Evolutionary conservation across 2,113 vertebrate species (phyloP), one percentile per base, ranked within the genome.

Genomic region (Neotragus pygmaeus): DNA sequence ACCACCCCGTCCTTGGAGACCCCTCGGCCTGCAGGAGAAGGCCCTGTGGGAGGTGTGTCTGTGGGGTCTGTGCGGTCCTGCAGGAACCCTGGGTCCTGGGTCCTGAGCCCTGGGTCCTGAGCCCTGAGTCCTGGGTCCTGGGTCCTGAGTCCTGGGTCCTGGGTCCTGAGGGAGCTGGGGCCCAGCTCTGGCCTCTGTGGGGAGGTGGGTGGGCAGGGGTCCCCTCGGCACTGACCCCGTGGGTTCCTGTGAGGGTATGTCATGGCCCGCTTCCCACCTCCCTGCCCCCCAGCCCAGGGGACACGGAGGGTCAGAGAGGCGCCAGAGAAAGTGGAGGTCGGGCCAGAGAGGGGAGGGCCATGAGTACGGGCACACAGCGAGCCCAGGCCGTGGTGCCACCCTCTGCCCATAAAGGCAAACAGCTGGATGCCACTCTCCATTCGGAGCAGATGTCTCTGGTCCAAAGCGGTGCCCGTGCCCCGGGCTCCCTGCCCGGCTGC

Each of bases 191-290:
- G 49, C 49, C n/a, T 36, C n/a, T 70, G n/a, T 36, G 66, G n/a
- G 66, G 19, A 70, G 19, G 16, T 0, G 17, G 1, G 14, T 6
- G 47, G 53, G 12, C n/a, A 2, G 1, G 17, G 21, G 25, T 23
- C 12, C 23, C 39, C 9, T 1, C 1, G 51, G 33, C 33, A 11
- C 27, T 7, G 23, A 7, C 5, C 3, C 75, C 7, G 28, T 11
- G 25, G 25, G 7, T 27, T 55, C 19, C 62, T 39, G 36, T 27
- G 36, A 64, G 25, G 7, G 2, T 15, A 2, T 25, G 25, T 64
- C 80, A 27, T 28, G 66, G 30, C 45, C 21, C 17, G 0, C 0
- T 16, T 47, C 78, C 39, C 10, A 11, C 21, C 49, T 90, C 49
- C 33, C n/a, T 1, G 36, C 28, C 8, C 7, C 25, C 45, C 47